Evolutionary conservation across 1,140 invertebrate species (phyloP).

Genomic region (Helicorthomorpha holstii): DNA sequence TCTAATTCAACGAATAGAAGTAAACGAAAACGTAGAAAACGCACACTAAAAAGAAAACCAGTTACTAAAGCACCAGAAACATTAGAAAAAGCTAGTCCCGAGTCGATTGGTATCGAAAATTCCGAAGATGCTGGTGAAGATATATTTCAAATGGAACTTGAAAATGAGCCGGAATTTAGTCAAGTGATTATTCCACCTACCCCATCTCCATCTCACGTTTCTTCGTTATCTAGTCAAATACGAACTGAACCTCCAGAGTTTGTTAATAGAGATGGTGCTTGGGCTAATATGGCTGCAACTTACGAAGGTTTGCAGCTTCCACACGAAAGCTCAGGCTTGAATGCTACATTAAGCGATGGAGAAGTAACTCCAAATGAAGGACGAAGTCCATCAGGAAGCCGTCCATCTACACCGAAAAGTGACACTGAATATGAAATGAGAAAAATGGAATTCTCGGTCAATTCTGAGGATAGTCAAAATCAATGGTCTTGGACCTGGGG

Average conservation of each 20-base stretch:
- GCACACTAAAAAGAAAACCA: too few species aligned
- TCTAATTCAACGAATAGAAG: too few species aligned
- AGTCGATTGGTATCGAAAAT: too few species aligned
- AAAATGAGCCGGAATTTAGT: conserved; percentile 30
- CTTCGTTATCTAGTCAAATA: too few species aligned
- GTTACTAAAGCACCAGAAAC: too few species aligned
- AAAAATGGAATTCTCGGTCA: conserved; percentile 14
- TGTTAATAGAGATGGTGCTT: too few species aligned
- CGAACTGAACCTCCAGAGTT: too few species aligned
- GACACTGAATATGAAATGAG: conserved; percentile 79
- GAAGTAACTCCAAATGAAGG: neutral
- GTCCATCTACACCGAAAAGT: conserved; percentile 67
- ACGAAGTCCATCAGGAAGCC: conserved; percentile 24
- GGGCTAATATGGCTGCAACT: too few species aligned
- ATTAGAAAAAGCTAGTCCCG: too few species aligned
- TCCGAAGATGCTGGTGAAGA: conserved; percentile 16
- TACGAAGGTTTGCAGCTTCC: conserved; percentile 15
- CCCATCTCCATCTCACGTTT: conserved; percentile 73
- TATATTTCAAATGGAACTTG: conserved; percentile 39
- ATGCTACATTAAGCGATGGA: conserved; percentile 4
- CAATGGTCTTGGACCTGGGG: conserved; percentile 83
- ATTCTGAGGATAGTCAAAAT: conserved; percentile 17
- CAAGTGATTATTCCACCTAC: conserved; percentile 43
- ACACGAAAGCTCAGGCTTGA: neutral
- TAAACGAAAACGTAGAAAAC: too few species aligned